Conservation (phyloP, 2,888 invertebrate species). For the Melangyna quadrimaculata region DNA sequence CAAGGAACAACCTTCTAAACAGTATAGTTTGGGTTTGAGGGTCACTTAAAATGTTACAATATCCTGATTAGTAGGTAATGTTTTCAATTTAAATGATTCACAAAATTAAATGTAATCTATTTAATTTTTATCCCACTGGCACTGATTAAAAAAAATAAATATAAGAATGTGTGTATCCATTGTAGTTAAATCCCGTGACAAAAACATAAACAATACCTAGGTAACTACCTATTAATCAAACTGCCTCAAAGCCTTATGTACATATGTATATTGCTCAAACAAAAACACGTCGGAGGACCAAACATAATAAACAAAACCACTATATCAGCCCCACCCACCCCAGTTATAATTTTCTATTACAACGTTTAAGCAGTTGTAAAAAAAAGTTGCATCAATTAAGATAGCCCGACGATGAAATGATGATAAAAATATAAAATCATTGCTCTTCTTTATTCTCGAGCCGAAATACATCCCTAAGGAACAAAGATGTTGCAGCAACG, state of each 20-base stretch:
- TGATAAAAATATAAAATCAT: constrained; percentile 34
- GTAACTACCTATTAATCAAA: no score
- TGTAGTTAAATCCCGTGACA: no score
- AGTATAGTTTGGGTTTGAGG: no score
- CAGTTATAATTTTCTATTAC: not conserved
- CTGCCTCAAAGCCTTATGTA: not conserved
- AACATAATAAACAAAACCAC: constrained; percentile 47
- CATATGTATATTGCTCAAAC: not conserved
- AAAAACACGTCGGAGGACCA: not conserved
- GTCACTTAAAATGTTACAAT: no score
- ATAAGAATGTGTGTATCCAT: no score
- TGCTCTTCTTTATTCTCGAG: constrained; percentile 59
- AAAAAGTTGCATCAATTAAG: constrained; percentile 23
- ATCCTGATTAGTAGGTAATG: no score
- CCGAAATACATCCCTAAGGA: constrained; percentile 66
- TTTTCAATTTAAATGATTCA: no score
- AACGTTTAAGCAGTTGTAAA: not conserved
- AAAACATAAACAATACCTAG: no score
- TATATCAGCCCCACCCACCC: not conserved
- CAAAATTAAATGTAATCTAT: no score
- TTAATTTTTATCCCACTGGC: no score
- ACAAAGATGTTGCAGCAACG: constrained; percentile 53
- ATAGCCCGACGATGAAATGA: constrained; percentile 4
- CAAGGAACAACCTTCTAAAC: no score
- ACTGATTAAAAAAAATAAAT: no score